These are phyloP conservation scores for Lycopodina hypogea DNA, from an alignment of 37 sponge, comb jelly and placozoan genomes.

Conservation along the genomic window DNA sequence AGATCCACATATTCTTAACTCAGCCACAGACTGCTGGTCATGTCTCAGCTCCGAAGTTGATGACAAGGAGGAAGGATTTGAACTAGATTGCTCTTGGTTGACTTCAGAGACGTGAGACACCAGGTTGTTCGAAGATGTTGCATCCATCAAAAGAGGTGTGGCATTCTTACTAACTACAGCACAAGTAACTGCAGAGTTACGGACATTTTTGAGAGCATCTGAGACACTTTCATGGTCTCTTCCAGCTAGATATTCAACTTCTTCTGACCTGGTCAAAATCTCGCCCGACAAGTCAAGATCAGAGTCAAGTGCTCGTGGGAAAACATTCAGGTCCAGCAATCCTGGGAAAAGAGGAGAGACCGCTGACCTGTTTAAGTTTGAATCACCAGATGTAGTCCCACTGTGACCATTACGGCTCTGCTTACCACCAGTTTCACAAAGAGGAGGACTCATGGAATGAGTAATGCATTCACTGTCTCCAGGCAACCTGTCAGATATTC, in stretches of 20 bases:
- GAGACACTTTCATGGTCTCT: neutral
- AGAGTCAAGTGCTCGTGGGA: slow-evolving; percentile 13
- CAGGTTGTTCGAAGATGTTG: neutral
- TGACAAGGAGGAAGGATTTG: slow-evolving; percentile 26
- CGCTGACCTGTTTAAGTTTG: neutral
- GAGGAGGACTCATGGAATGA: no score
- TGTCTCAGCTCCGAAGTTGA: slow-evolving; percentile 11
- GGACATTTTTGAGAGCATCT: neutral
- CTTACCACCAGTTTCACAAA: no score
- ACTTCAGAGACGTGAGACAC: slow-evolving; percentile 51
- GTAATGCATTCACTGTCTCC: no score
- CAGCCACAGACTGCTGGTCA: neutral
- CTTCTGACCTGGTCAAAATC: neutral
- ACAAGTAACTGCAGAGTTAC: neutral
- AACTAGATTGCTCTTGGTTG: slow-evolving; percentile 40
- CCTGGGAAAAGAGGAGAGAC: neutral
- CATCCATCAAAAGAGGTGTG: neutral
- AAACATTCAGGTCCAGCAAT: neutral
- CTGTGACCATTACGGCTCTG: no score
- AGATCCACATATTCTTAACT: no score
- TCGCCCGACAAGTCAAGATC: neutral
- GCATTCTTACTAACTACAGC: no score
- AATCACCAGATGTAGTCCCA: no score
- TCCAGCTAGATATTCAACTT: neutral
- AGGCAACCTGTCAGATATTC: neutral